A percentile compares a stretch with the other conserved stretches of the same genome.
These are phyloP conservation scores for Oenanthe melanoleuca DNA, from an alignment of 2,113 vertebrate genomes.

Conservation along the genomic window DNA sequence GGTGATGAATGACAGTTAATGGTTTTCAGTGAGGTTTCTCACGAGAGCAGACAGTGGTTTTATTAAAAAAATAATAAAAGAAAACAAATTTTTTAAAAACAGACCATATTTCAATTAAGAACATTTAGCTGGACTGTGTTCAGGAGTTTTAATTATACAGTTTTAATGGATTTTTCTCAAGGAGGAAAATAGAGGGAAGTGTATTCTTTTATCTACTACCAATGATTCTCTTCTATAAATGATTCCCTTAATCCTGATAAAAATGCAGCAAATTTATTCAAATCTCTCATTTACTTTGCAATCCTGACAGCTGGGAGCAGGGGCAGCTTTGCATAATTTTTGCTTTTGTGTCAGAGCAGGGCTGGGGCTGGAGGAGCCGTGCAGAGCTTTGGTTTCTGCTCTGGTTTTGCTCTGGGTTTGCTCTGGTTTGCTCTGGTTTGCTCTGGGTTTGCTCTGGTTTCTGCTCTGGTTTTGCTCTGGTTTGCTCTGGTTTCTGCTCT, in stretches of 20 bases:
- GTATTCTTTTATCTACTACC: slow-evolving; percentile 1
- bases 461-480: too few relatives aligned
- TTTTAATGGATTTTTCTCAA: slow-evolving; percentile 13
- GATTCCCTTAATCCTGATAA: slow-evolving; percentile 13
- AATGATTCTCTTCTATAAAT: background rate
- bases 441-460: too few relatives aligned
- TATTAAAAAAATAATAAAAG: too few relatives aligned
- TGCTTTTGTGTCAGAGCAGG: background rate
- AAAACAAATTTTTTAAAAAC: background rate
- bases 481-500: too few relatives aligned
- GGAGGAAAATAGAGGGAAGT: background rate
- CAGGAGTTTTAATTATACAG: slow-evolving; percentile 17
- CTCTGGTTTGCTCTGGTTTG: too few relatives aligned
- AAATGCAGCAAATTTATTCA: slow-evolving; percentile 31
- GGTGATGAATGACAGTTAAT: background rate
- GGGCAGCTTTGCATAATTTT: slow-evolving; percentile 14
- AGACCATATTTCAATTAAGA: background rate
- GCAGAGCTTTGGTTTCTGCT: background rate
- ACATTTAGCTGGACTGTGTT: background rate
- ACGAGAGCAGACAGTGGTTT: background rate
- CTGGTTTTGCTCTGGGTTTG: too few relatives aligned
- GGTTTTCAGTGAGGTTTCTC: background rate
- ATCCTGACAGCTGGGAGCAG: background rate
- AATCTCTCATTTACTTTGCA: slow-evolving; percentile 4
- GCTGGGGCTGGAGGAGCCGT: background rate